A percentile compares a stretch with the other conserved stretches of the same genome.
Conservation (phyloP, 2,888 invertebrate species). For the Abrostola tripartita region DNA sequence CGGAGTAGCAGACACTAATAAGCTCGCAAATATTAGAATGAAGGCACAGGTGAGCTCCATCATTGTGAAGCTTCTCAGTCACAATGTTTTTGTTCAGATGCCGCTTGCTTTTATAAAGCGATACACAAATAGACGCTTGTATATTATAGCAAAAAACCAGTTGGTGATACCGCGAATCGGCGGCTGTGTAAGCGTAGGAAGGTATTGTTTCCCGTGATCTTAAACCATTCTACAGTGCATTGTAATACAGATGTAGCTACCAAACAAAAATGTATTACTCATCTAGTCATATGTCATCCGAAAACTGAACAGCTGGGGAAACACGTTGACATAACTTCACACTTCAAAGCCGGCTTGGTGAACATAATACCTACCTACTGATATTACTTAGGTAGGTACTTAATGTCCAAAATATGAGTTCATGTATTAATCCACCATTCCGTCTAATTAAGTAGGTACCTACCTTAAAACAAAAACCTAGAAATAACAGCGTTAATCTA, state of each 20-base stretch:
- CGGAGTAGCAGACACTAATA: constrained; percentile 73
- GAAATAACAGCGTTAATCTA: too few species aligned
- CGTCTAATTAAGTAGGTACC: too few species aligned
- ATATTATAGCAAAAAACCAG: constrained; percentile 83
- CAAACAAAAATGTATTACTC: constrained; percentile 67
- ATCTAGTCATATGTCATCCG: constrained; percentile 56
- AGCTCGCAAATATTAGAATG: constrained; percentile 70
- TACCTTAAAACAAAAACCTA: too few species aligned
- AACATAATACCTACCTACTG: not conserved
- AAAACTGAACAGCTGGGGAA: constrained; percentile 48
- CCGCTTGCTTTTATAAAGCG: constrained; percentile 84
- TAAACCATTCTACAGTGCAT: constrained; percentile 52
- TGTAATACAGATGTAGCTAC: constrained; percentile 35
- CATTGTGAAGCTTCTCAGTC: constrained; percentile 78
- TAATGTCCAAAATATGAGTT: too few species aligned
- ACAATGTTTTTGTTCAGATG: constrained; percentile 76
- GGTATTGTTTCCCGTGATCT: constrained; percentile 73
- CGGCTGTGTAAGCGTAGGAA: constrained; percentile 76
- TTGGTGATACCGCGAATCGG: constrained; percentile 80
- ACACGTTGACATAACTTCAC: constrained; percentile 54
- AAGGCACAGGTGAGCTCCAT: constrained; percentile 81
- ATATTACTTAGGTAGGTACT: too few species aligned
- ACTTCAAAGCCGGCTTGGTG: constrained; percentile 52
- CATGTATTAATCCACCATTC: too few species aligned
- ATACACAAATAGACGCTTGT: constrained; percentile 80